Conservation (phyloP, 2,113 vertebrate species). For the Accipiter virgatus region DNA sequence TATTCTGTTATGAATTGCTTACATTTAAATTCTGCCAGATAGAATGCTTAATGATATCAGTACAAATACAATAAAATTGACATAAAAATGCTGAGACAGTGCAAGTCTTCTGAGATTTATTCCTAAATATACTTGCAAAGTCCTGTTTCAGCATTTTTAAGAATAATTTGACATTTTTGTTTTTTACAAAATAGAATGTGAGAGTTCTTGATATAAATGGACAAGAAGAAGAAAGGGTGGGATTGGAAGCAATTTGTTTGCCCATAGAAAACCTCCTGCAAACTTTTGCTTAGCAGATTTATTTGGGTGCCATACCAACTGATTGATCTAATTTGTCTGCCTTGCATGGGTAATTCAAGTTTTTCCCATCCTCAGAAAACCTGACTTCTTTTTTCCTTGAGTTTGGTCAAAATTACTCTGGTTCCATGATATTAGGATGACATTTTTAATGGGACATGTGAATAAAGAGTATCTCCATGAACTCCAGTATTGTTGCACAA, state of each 20-base stretch:
- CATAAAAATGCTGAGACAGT: constrained; percentile 23
- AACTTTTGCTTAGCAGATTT: not conserved
- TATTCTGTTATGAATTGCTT: constrained; percentile 52
- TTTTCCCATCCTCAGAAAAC: not conserved
- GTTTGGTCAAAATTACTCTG: not conserved
- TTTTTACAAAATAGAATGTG: not conserved
- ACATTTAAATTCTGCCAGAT: constrained; percentile 32
- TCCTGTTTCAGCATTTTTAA: constrained; percentile 37
- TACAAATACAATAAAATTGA: constrained; percentile 30
- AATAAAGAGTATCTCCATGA: not conserved
- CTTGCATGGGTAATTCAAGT: not conserved
- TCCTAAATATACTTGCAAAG: constrained; percentile 5
- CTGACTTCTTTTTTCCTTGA: not conserved
- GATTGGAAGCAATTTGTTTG: not conserved
- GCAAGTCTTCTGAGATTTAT: constrained; percentile 33
- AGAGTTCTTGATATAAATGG: not conserved
- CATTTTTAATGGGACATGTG: not conserved
- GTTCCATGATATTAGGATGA: not conserved
- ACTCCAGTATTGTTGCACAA: not conserved
- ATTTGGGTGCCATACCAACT: not conserved
- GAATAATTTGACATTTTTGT: constrained; percentile 48
- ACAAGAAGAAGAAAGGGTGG: not conserved
- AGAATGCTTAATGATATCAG: constrained; percentile 30
- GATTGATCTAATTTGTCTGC: not conserved
- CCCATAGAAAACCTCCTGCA: not conserved